Percentiles rank a stretch among this genome's conserved stretches.
Conservation (phyloP, 2,113 vertebrate genomes). For the Nesoenas mayeri region DNA sequence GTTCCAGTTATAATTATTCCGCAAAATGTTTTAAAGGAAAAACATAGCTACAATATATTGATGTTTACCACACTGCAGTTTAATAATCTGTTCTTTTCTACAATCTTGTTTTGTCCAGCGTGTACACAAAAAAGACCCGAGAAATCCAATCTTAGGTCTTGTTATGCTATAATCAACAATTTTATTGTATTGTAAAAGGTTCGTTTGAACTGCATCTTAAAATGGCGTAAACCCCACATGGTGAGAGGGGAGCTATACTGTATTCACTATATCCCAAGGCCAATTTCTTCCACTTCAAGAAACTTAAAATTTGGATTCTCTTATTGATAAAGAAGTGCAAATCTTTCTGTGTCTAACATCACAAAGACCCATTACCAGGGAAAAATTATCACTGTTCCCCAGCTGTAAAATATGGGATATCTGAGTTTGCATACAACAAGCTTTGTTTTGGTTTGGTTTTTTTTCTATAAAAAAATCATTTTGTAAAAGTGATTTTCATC, state of each 20-base stretch:
- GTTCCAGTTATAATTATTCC: not conserved
- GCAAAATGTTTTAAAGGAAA: not conserved
- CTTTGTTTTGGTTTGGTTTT: not conserved
- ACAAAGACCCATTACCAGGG: not conserved
- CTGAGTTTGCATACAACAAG: not conserved
- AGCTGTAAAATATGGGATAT: not conserved
- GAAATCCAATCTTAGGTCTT: not conserved
- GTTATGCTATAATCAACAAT: not conserved
- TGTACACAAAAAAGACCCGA: not conserved
- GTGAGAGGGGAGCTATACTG: not conserved
- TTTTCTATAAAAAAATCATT: not conserved
- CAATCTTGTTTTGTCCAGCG: not conserved
- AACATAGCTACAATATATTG: not conserved
- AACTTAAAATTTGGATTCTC: not conserved
- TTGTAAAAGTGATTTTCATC: not conserved
- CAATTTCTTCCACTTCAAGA: not conserved
- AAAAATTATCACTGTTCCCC: not conserved
- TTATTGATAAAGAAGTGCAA: not conserved
- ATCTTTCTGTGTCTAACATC: not conserved
- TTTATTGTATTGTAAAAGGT: not conserved
- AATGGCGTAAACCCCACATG: not conserved
- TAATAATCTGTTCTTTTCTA: not conserved
- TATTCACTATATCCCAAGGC: not conserved
- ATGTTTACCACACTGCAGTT: not conserved
- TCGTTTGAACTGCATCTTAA: not conserved